Base-by-base conservation (phyloP, 2,797 vertebrate species). In the Sebastes alutus region DNA sequence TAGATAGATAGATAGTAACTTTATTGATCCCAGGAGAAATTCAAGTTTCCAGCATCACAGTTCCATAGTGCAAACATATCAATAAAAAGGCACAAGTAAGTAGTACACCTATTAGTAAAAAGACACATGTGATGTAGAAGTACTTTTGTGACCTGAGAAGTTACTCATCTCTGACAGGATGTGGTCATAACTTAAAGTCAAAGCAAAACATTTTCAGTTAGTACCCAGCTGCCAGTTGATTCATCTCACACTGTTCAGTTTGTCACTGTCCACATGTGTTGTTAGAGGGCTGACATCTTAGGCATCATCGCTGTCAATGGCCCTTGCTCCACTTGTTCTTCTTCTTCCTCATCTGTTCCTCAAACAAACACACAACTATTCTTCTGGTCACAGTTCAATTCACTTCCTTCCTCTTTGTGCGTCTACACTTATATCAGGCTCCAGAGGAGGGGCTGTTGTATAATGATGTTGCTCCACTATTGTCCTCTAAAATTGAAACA, bases 401-500 rank as follows among this genome's bases (percentile, higher is more conserved):
- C 20, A 54, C 55, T 74, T 82, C 62, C 78, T 81, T 85, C 74
- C 80, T 71, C 23, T 70, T n/a, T 55, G 63, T 72, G 10, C 80
- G 23, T 72, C 56, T 59, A 63, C 27, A 42, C 66, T 60, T 88
- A 86, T 88, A 84, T 87, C 49, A 70, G 76, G 54, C 71, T 70
- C 14, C 38, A 71, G 49, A 72, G 75, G 83, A 87, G 82, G 58
- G 42, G n/a, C 73, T 66, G 80, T 87, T 88, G 83, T 75, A 68
- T 87, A 86, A 79, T 67, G 6, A 35, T 49, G 22, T 67, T 30
- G 22, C 69, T 78, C 54, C 49, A 27, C 55, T 65, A 66, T 84
- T 90, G 83, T 90, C 60, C 64, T 85, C 61, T 82, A n/a, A 62
- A 81, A 80, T 20, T 70, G 8, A 75, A 72, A 55, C 18, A 60